Conservation (phyloP, 2,797 vertebrate genomes). For the Odontamblyopus rebecca region DNA sequence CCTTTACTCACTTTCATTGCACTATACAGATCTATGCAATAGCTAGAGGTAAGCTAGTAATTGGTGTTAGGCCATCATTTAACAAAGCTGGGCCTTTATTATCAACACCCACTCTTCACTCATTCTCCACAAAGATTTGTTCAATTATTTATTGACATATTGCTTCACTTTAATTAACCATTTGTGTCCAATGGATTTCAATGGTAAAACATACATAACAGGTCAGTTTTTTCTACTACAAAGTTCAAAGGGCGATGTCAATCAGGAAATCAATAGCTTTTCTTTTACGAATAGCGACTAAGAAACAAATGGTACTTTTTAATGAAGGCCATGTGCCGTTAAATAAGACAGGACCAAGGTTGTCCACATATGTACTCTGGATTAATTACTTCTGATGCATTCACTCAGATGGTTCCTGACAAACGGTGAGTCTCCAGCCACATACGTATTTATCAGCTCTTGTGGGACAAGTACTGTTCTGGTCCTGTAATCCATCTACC, state of each 20-base stretch:
- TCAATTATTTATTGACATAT: not conserved
- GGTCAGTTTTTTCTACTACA: slow-evolving; percentile 25
- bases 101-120: not conserved
- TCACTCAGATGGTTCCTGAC: slow-evolving; percentile 66
- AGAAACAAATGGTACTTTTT: slow-evolving; percentile 58
- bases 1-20: not conserved
- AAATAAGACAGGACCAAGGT: slow-evolving; percentile 63
- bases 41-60: not conserved
- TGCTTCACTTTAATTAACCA: not conserved
- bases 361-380: slow-evolving; percentile 69
- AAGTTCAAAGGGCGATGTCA: slow-evolving; percentile 30
- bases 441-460: slow-evolving; percentile 78
- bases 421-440: slow-evolving; percentile 66
- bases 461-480: slow-evolving; percentile 70
- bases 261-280: slow-evolving; percentile 21
- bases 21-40: not conserved
- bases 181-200: slow-evolving; percentile 15
- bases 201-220: slow-evolving; percentile 33
- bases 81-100: not conserved
- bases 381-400: slow-evolving; percentile 78
- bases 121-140: too few relatives aligned
- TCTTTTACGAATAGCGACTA: slow-evolving; percentile 50
- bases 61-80: not conserved
- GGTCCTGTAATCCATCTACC: slow-evolving; percentile 74
- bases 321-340: slow-evolving; percentile 61